Base-by-base conservation (phyloP, 2,888 invertebrate species). In the Harpalus rubripes region DNA sequence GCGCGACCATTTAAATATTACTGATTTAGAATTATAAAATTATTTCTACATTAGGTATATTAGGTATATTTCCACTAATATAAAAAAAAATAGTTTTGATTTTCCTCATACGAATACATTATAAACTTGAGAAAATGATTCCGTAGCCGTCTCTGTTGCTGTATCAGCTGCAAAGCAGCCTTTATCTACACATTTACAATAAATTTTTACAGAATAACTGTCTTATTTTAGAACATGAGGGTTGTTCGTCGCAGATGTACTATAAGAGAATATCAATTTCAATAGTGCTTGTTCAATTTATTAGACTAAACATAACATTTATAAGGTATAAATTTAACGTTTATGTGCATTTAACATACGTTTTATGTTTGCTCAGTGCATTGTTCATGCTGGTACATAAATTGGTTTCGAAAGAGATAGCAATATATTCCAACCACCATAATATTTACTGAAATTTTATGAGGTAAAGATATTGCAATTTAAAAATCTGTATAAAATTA, bases 311-410 rank as follows among this genome's bases (percentile, higher is more conserved):
- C 83, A 83, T n/a, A 74, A 76, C 83, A 76, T 83, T 65, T 78
- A 65, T 78, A 58, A 63, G 44, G 44, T 22, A 84, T 78, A 84
- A 76, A 84, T 78, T 78, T 78, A 61, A 61, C 74, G 41, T 76
- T 41, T 78, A 84, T 78, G 59, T 32, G n/a, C 59, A 63, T 78
- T 63, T 78, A 78, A 83, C 58, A 72, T 56, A 58, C 59, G 65
- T 84, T 84, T 84, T 78, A 84, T 84, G 78, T 84, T 52, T 78
- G 78, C 52, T 52, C 26, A 52, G 74, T 18, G 84, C 78, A 84
- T 84, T 84, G 84, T 84, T 78, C 78, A 84, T 84, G 84, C 84
- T 84, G 84, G 84, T 84, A 84, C 63, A 84, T 84, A 84, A 84
- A 84, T 84, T 84, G 61, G 32, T 26, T 78, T 78, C n/a, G 58